Conservation (phyloP, 2,113 vertebrate genomes). For the Ranitomeya imitator region DNA sequence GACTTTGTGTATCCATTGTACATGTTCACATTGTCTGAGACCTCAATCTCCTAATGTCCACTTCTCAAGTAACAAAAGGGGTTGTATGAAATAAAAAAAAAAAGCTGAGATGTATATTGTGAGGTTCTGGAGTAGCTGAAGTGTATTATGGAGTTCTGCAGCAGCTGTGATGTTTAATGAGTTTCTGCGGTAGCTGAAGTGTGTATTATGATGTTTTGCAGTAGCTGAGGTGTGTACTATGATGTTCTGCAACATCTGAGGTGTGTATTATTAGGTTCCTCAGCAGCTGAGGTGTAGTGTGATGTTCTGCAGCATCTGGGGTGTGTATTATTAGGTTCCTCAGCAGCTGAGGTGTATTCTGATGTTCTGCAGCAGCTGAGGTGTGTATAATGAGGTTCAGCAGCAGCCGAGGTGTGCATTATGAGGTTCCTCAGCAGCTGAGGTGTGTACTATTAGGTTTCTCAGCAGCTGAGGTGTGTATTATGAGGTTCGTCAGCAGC, state of each 20-base stretch:
- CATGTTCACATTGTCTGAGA: no score
- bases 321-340: background rate
- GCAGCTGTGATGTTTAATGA: background rate
- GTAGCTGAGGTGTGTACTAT: background rate
- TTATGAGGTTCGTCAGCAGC: no score
- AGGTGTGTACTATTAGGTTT: background rate
- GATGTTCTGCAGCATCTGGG: background rate
- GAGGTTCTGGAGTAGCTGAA: background rate
- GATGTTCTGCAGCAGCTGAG: background rate
- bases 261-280: background rate
- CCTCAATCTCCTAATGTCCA: no score
- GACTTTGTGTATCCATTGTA: no score
- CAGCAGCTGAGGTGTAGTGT: background rate
- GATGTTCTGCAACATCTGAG: background rate
- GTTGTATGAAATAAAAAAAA: no score
- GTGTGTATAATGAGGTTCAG: background rate
- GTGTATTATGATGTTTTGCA: background rate
- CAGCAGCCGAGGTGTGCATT: background rate
- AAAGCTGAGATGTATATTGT: background rate
- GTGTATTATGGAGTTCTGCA: no score
- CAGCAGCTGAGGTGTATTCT: background rate
- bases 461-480: no score
- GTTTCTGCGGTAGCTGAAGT: background rate
- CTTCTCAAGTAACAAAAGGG: no score
- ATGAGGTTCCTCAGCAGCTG: background rate